Conservation (phyloP, 2,888 invertebrate species). For the Nasonovia ribisnigri region DNA sequence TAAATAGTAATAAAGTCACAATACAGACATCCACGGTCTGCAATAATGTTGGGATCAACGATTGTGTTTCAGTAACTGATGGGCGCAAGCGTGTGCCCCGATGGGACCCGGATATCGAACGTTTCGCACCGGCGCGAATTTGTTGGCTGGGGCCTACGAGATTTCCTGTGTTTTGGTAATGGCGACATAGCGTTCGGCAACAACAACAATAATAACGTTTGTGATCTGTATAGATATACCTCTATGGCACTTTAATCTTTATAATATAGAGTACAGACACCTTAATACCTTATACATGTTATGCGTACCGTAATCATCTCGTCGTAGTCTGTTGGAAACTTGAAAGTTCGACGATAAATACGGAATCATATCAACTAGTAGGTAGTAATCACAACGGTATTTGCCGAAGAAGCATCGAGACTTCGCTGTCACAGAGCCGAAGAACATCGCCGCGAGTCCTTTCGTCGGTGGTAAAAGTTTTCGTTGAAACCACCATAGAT, state of each 20-base stretch:
- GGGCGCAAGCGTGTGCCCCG: too few species aligned
- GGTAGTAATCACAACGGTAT: background rate
- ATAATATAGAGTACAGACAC: too few species aligned
- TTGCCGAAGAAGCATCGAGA: background rate
- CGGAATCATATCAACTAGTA: background rate
- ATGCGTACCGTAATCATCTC: background rate
- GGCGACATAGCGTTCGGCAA: slow-evolving; percentile 61
- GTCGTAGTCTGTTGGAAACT: background rate
- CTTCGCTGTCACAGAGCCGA: background rate
- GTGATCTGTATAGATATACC: background rate
- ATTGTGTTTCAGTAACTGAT: background rate
- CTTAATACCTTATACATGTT: background rate
- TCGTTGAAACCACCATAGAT: background rate
- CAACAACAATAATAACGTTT: slow-evolving; percentile 43
- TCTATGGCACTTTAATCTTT: background rate
- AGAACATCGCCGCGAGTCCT: background rate
- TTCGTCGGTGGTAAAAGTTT: background rate
- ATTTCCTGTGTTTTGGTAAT: slow-evolving; percentile 61
- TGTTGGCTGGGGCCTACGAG: slow-evolving; percentile 43
- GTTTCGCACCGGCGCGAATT: slow-evolving; percentile 15
- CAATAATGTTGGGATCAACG: background rate
- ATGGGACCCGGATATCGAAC: background rate
- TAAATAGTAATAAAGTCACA: background rate
- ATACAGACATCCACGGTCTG: background rate
- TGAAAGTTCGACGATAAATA: background rate